Evolutionary conservation across 2,888 invertebrate genomes (phyloP), one percentile per base, ranked within the genome.

Genomic region (Nasonovia ribisnigri): DNA sequence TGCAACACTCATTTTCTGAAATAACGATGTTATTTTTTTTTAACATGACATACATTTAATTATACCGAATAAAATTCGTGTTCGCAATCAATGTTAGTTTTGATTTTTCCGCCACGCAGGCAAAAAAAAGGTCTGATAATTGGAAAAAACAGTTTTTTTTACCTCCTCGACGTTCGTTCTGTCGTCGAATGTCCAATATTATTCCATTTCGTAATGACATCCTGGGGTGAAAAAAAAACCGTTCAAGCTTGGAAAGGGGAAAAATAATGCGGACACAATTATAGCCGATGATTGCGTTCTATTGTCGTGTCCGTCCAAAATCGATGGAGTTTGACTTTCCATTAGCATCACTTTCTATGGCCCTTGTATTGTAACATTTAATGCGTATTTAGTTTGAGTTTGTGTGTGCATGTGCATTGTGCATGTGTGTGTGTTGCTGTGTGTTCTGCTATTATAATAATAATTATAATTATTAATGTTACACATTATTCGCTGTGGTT

Each of bases 211-310:
- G 42, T 87, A 92, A 60, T 92, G 87, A 92, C 67, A 67, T 87
- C 60, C 87, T 42, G 87, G 36, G n/a, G 48, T 36, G 10, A 13
- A 67, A 60, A 86, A 91, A 91, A 42, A 42, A 48, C 1, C 36
- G 13, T 60, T 36, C 13, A 36, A 26, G 46, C 48, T n/a, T 90
- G 36, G 60, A 51, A 88, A 43, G 24, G 88, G 77, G 88, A 54
- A 77, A 84, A 92, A 92, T 92, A 77, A 88, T 77, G 88, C 51
- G 51, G 29, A 51, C 48, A 42, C 92, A 77, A 92, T 92, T 92
- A 92, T 77, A n/a, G 88, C 42, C n/a, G 88, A 54, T 93, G 54
- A 93, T 93, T 93, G 57, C 90, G 84, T 89, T 93, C 46, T 46
- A 93, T 90, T 93, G 93, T 93, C 46, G 77, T 46, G 54, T 11